Evolutionary conservation across 2,113 vertebrate genomes (phyloP).

Genomic region (Eidolon helvum): DNA sequence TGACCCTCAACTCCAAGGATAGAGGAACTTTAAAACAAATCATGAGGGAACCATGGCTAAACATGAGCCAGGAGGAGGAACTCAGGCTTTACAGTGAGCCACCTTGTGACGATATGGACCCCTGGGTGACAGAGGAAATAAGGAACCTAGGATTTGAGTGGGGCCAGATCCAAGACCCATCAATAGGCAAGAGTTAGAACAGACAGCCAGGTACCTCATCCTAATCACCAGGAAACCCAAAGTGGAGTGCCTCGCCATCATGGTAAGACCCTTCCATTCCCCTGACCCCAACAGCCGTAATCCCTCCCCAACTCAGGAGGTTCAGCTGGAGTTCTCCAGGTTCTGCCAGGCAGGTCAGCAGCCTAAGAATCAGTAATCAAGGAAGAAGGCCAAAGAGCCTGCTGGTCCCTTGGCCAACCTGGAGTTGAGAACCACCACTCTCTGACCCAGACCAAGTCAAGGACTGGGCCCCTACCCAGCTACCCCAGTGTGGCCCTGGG

Average conservation of each 20-base stretch:
- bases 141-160: not conserved
- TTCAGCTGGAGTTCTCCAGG: not conserved
- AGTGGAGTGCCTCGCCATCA: not conserved
- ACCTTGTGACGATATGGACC: not conserved
- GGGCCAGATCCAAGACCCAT: not conserved
- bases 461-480: too few species aligned
- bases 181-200: not conserved
- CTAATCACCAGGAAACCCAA: not conserved
- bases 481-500: not conserved
- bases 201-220: not conserved
- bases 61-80: not conserved
- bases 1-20: not conserved
- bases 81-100: not conserved
- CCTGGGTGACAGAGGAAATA: not conserved
- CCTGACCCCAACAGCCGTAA: not conserved
- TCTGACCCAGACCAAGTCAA: too few species aligned
- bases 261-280: not conserved
- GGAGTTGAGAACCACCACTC: too few species aligned
- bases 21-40: not conserved
- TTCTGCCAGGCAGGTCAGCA: not conserved
- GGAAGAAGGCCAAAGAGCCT: not conserved
- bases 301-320: not conserved
- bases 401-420: not conserved
- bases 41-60: not conserved
- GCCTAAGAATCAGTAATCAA: not conserved